These are phyloP conservation scores for Arctocebus calabarensis DNA, from an alignment of 2,797 vertebrate genomes.

Conservation along the genomic window DNA sequence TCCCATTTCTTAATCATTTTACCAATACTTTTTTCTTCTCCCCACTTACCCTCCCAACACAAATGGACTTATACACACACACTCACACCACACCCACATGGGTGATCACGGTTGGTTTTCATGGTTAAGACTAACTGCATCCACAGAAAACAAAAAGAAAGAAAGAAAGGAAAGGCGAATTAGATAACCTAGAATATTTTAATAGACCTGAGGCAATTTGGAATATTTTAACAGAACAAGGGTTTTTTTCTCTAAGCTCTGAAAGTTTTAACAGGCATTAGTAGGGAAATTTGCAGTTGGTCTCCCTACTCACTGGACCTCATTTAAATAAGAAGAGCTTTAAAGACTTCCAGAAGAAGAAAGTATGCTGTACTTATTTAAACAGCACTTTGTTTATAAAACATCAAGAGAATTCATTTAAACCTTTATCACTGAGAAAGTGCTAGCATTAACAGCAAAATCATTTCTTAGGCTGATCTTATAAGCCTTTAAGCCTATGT, in stretches of 20 bases:
- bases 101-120: background rate
- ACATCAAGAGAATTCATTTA: conserved; percentile 53
- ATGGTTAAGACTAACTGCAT: background rate
- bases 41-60: background rate
- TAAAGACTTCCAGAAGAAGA: conserved; percentile 57
- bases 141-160: background rate
- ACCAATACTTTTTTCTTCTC: background rate
- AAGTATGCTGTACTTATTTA: conserved; percentile 25
- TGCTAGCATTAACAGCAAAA: conserved; percentile 28
- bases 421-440: background rate
- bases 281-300: background rate
- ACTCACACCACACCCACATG: background rate
- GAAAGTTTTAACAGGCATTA: background rate
- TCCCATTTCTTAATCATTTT: conserved; percentile 62
- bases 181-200: background rate
- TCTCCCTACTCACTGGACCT: conserved; percentile 27
- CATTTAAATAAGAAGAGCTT: conserved; percentile 35
- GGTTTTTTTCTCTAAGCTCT: conserved; percentile 2
- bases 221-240: background rate
- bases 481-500: background rate
- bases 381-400: conserved; percentile 49
- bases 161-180: background rate
- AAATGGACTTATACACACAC: background rate
- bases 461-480: conserved; percentile 29
- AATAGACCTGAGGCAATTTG: background rate